Conservation (phyloP, 2,888 invertebrate genomes). For the Eumacrocentrus americanus region DNA sequence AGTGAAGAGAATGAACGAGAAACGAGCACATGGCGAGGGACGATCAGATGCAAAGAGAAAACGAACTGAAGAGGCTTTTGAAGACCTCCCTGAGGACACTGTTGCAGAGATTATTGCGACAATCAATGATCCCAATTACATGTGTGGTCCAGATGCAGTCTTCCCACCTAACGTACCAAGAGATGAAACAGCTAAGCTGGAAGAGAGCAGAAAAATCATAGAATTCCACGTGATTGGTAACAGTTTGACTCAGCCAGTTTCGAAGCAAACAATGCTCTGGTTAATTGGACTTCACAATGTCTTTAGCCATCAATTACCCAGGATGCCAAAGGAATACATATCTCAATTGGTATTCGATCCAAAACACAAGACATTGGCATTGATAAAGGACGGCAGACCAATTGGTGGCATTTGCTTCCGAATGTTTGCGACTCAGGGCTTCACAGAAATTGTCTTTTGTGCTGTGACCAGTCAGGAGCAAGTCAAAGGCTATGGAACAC, state of each 20-base stretch:
- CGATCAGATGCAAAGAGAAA: constrained; percentile 52
- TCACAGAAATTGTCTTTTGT: constrained; percentile 98
- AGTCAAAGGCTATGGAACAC: constrained; percentile 97
- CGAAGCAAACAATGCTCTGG: constrained; percentile 93
- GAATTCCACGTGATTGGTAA: constrained; percentile 95
- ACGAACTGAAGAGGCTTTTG: constrained; percentile 64
- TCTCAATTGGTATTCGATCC: constrained; percentile 93
- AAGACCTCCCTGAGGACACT: constrained; percentile 79
- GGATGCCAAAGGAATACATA: constrained; percentile 98
- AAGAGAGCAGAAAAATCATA: constrained; percentile 87
- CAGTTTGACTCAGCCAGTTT: constrained; percentile 83
- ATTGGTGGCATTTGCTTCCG: constrained; percentile 98
- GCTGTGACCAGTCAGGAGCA: constrained; percentile 96
- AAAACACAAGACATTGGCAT: constrained; percentile 90
- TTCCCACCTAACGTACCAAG: constrained; percentile 85
- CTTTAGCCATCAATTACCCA: constrained; percentile 92
- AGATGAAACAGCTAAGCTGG: constrained; percentile 89
- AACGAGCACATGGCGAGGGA: constrained; percentile 48
- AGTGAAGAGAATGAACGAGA: constrained; percentile 54
- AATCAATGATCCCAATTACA: constrained; percentile 82
- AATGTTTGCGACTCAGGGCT: constrained; percentile 92
- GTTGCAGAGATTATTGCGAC: constrained; percentile 83
- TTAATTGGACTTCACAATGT: constrained; percentile 91
- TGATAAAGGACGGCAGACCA: constrained; percentile 89
- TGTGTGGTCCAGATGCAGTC: constrained; percentile 81